Percentiles rank a stretch among this genome's conserved stretches.
phyloP scores from a whole-genome alignment of 2,113 vertebrate genomes.

The Sorex fumeus region DNA sequence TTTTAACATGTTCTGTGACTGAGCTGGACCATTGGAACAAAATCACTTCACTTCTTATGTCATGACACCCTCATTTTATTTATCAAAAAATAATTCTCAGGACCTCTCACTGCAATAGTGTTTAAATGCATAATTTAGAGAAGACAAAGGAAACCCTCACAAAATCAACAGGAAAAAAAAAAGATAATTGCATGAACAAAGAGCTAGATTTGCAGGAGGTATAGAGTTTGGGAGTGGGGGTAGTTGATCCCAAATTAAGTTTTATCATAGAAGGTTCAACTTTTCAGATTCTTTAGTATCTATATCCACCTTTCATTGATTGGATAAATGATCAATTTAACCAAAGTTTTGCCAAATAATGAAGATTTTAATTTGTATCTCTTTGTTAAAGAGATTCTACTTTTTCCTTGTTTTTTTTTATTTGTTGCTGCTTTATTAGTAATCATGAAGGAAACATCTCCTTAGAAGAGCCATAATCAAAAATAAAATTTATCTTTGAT shows the following conservation, averaged over 20 bases:
- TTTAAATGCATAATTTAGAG: background rate
- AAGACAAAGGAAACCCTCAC: background rate
- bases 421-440: background rate
- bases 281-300: background rate
- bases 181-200: background rate
- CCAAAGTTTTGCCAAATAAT: too few relatives aligned
- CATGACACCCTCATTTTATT: background rate
- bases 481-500: background rate
- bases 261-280: background rate
- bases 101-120: accelerated
- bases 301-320: background rate
- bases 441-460: background rate
- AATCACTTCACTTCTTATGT: background rate
- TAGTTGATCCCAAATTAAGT: background rate
- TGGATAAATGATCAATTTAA: too few relatives aligned
- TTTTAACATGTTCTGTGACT: background rate
- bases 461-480: background rate
- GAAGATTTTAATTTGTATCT: too few relatives aligned
- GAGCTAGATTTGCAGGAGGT: accelerated
- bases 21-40: background rate
- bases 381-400: background rate
- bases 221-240: too few relatives aligned
- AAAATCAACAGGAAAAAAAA: background rate
- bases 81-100: background rate
- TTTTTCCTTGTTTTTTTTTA: background rate